Conservation (phyloP, 64 coral and sea anemone species). For the Dendrophyllia cribrosa region DNA sequence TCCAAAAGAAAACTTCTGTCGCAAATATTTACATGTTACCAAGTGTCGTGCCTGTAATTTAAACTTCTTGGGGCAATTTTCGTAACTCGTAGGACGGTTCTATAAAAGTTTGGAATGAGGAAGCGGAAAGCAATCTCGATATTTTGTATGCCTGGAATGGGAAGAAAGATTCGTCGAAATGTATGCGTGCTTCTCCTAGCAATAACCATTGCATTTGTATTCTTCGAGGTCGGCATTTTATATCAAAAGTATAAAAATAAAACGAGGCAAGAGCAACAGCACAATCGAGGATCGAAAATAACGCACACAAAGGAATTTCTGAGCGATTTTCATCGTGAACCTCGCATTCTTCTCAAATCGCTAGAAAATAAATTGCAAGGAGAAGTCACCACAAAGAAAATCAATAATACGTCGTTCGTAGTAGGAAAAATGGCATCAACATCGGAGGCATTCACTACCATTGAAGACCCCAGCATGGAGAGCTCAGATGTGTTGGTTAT, state of each 20-base stretch:
- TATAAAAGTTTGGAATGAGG: not conserved
- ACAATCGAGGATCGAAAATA: not conserved
- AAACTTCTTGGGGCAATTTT: too few species aligned
- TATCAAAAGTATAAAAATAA: not conserved
- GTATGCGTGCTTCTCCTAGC: not conserved
- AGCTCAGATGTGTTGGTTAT: constrained; percentile 10
- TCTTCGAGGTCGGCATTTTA: constrained; percentile 16
- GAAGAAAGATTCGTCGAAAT: not conserved
- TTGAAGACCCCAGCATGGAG: not conserved
- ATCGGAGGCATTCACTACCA: not conserved
- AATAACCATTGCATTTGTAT: not conserved
- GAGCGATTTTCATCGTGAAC: not conserved
- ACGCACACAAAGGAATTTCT: not conserved
- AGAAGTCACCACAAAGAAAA: not conserved
- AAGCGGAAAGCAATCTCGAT: not conserved
- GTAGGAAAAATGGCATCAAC: not conserved
- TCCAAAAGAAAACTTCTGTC: too few species aligned
- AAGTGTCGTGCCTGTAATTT: too few species aligned
- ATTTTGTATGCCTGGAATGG: not conserved
- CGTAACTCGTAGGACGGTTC: not conserved
- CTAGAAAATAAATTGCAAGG: not conserved
- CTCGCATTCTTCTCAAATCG: not conserved
- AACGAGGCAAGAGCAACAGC: not conserved
- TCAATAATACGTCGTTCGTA: not conserved
- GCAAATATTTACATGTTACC: too few species aligned